phyloP scores from a whole-genome alignment of 2,888 invertebrate species.

The Sarcophaga carnaria region DNA sequence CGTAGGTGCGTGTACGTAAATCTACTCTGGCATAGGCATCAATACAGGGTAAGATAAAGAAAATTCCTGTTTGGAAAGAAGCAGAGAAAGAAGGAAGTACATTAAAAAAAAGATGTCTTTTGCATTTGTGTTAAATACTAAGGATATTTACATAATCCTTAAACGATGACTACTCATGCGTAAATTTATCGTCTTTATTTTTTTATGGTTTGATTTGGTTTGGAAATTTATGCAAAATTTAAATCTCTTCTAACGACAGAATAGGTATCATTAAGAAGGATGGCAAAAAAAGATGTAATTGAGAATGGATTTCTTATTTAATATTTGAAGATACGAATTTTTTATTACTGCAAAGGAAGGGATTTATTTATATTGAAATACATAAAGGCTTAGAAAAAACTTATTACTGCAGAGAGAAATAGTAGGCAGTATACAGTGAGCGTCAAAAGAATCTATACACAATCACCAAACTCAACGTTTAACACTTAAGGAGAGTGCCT shows the following conservation, averaged over 20 bases:
- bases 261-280: background rate
- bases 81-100: background rate
- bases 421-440: no score
- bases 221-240: background rate
- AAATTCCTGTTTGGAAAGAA: conserved; percentile 87
- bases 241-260: background rate
- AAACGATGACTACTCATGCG: background rate
- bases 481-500: no score
- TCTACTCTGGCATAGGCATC: conserved; percentile 97
- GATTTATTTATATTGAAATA: background rate
- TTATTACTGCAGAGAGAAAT: no score
- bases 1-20: conserved; percentile 96
- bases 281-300: background rate
- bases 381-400: no score
- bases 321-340: background rate
- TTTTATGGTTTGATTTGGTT: background rate
- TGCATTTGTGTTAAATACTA: no score
- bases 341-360: background rate
- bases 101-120: background rate
- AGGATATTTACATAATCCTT: conserved; percentile 33
- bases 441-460: no score
- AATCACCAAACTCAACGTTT: no score
- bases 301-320: background rate
- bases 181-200: background rate
- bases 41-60: conserved; percentile 97